Conservation (phyloP, 2,888 invertebrate species). For the Sthenelais limicola region DNA sequence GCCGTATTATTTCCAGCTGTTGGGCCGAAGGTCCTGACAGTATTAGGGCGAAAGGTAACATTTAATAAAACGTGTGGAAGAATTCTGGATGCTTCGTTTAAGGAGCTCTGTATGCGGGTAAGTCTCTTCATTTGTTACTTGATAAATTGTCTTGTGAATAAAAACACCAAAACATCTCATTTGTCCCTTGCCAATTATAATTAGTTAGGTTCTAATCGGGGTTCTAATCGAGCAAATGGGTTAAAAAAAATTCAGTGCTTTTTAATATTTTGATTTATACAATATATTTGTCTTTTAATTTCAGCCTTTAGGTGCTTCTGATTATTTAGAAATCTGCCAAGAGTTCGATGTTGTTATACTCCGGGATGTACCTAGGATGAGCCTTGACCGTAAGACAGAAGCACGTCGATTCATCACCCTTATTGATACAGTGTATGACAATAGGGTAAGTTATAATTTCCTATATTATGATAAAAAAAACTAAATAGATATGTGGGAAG, state of each 20-base stretch:
- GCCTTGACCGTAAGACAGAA: conserved; percentile 85
- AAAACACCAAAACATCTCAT: too few relatives aligned
- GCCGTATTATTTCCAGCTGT: too few relatives aligned
- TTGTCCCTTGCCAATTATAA: too few relatives aligned
- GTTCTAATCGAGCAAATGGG: too few relatives aligned
- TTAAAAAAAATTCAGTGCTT: too few relatives aligned
- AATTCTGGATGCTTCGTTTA: conserved; percentile 89
- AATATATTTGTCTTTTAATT: too few relatives aligned
- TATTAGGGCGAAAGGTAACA: conserved; percentile 89
- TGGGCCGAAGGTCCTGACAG: conserved; percentile 83
- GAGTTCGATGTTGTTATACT: conserved; percentile 96
- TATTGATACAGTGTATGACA: conserved; percentile 97
- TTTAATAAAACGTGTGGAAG: conserved; percentile 93
- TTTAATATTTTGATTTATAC: too few relatives aligned
- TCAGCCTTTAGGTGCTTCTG: conserved; percentile 92
- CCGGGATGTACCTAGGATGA: conserved; percentile 88
- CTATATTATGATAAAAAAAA: neutral
- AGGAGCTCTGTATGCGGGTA: conserved; percentile 91
- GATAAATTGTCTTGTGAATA: too few relatives aligned
- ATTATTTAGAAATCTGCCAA: conserved; percentile 93
- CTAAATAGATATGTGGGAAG: too few relatives aligned
- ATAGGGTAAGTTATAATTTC: conserved; percentile 78
- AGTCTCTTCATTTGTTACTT: too few relatives aligned
- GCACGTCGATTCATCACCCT: conserved; percentile 95
- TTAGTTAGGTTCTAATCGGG: too few relatives aligned